Evolutionary conservation across 2,888 invertebrate species (phyloP).

Genomic region (Drosophila nr. perissopoda): DNA sequence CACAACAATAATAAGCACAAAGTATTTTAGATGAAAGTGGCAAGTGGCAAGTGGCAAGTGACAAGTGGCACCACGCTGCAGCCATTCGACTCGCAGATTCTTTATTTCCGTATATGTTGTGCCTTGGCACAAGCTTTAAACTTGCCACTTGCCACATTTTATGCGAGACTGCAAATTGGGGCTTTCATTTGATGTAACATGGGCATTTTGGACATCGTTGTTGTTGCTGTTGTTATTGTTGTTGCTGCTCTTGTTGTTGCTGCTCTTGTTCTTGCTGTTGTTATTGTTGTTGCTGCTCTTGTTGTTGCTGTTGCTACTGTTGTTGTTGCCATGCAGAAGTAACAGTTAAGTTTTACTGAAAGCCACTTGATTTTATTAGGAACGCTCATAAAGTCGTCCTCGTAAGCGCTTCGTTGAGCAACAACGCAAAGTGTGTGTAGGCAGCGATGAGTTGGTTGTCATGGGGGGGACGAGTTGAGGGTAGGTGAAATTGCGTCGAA

Average conservation of each 20-base stretch:
- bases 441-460: background rate
- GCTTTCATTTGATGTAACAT: constrained; percentile 66
- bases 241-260: constrained; percentile 16
- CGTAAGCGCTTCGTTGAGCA: constrained; percentile 51
- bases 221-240: constrained; percentile 14
- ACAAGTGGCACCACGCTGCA: background rate
- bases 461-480: background rate
- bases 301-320: constrained; percentile 17
- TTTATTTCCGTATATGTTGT: constrained; percentile 25
- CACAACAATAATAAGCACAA: constrained; percentile 29
- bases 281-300: constrained; percentile 16
- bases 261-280: constrained; percentile 12
- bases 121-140: constrained; percentile 41
- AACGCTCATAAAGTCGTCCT: constrained; percentile 67
- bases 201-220: constrained; percentile 50
- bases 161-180: constrained; percentile 57
- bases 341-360: constrained; percentile 73
- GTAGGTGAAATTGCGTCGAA: background rate
- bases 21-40: constrained; percentile 30
- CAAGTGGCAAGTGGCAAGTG: constrained; percentile 17
- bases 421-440: constrained; percentile 1
- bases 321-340: constrained; percentile 38
- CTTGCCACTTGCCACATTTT: constrained; percentile 47
- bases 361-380: constrained; percentile 77
- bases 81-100: constrained; percentile 19